These are phyloP conservation scores for Hydrochoerus hydrochaeris DNA, from an alignment of 2,113 vertebrate genomes.

Conservation along the genomic window DNA sequence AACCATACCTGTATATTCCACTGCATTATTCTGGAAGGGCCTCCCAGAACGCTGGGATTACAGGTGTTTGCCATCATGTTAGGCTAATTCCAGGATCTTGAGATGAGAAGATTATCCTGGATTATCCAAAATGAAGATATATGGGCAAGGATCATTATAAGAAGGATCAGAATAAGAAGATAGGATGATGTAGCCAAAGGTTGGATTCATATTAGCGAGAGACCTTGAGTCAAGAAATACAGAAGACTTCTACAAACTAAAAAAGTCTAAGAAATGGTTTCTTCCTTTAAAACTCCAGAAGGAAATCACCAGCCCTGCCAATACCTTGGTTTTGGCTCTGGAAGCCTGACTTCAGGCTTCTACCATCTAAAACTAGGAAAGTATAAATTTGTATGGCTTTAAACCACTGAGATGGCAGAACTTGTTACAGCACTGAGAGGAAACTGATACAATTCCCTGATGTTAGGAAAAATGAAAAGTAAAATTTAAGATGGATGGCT, in stretches of 20 bases:
- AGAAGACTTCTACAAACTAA: background rate
- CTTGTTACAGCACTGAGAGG: background rate
- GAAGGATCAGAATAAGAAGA: background rate
- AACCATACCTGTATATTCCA: background rate
- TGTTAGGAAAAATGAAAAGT: background rate
- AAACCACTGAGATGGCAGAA: background rate
- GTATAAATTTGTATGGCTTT: background rate
- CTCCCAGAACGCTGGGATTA: background rate
- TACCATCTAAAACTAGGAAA: background rate
- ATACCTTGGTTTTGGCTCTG: background rate
- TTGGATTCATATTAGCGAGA: too few species aligned
- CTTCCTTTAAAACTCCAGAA: background rate
- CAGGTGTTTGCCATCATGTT: background rate
- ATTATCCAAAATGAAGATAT: background rate
- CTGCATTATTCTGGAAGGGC: too few species aligned
- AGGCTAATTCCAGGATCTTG: background rate
- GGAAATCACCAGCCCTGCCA: background rate
- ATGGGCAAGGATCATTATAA: too few species aligned
- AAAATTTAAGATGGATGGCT: background rate
- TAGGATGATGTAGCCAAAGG: background rate
- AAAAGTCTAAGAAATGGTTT: background rate
- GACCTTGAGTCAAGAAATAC: background rate
- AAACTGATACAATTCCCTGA: background rate
- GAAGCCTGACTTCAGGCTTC: background rate
- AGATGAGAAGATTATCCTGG: background rate